Conservation (phyloP, 2,113 vertebrate genomes). For the Melozone crissalis region DNA sequence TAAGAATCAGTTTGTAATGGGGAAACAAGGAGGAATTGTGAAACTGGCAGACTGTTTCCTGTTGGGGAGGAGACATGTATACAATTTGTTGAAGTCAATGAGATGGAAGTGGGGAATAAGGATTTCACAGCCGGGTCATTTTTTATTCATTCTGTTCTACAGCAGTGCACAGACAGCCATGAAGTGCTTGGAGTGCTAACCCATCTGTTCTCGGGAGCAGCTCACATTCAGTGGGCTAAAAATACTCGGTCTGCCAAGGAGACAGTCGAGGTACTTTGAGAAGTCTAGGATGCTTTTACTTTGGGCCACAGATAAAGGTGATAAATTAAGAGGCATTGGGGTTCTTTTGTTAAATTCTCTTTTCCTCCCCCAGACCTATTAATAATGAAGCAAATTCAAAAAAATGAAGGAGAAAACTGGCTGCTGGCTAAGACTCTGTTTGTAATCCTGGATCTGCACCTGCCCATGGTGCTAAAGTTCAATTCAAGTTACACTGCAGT, state of each 20-base stretch:
- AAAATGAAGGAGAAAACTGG: background rate
- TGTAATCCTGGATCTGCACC: background rate
- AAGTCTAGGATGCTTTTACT: conserved; percentile 3
- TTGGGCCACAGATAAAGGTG: background rate
- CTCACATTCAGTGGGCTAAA: conserved; percentile 28
- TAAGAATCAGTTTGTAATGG: background rate
- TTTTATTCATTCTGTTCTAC: conserved; percentile 10
- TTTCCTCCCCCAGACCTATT: background rate
- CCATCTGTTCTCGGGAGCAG: conserved; percentile 4
- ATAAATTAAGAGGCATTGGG: background rate
- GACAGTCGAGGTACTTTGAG: conserved; percentile 8
- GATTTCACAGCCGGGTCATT: background rate
- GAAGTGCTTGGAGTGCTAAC: conserved; percentile 1
- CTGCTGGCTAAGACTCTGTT: background rate
- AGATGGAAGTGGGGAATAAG: background rate
- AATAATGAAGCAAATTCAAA: conserved; percentile 38
- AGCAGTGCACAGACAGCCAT: background rate
- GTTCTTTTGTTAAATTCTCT: background rate
- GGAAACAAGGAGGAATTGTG: background rate
- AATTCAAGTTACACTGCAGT: conserved; percentile 11
- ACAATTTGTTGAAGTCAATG: background rate
- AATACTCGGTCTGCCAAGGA: conserved; percentile 20
- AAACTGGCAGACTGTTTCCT: background rate
- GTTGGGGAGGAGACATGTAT: background rate
- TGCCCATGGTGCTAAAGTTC: background rate